These are phyloP conservation scores for Copidosoma floridanum DNA, from an alignment of 1,140 invertebrate species.

Conservation along the genomic window DNA sequence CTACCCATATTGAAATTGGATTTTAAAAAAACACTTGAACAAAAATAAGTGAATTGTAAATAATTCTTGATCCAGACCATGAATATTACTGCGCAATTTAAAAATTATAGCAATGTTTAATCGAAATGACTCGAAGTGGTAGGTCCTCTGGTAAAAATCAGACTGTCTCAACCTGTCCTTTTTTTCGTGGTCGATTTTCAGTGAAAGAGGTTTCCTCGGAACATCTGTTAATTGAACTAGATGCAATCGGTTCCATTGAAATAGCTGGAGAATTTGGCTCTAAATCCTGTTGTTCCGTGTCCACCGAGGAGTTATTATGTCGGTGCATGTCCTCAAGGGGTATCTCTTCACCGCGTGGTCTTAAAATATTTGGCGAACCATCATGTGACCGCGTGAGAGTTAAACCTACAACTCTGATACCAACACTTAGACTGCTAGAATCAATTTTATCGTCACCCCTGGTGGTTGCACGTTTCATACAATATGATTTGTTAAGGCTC, in stretches of 20 bases:
- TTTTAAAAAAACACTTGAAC: too few relatives aligned
- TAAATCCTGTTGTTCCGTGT: slow-evolving; percentile 29
- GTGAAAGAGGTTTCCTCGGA: slow-evolving; percentile 77
- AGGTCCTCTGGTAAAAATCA: too few relatives aligned
- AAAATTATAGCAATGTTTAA: too few relatives aligned
- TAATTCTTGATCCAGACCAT: too few relatives aligned
- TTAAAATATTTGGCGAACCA: slow-evolving; percentile 69
- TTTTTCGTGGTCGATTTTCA: slow-evolving; percentile 54
- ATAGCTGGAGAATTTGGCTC: neutral
- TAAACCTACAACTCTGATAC: too few relatives aligned
- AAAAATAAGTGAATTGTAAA: too few relatives aligned
- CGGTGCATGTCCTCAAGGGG: slow-evolving; percentile 76
- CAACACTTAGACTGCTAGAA: neutral
- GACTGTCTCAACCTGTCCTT: slow-evolving; percentile 69
- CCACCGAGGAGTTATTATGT: slow-evolving; percentile 36
- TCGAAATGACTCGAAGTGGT: too few relatives aligned
- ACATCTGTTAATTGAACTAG: slow-evolving; percentile 29
- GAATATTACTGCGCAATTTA: too few relatives aligned
- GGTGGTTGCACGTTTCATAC: slow-evolving; percentile 41
- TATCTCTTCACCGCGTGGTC: slow-evolving; percentile 78
- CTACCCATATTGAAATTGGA: too few relatives aligned
- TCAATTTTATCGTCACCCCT: slow-evolving; percentile 44
- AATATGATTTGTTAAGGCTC: slow-evolving; percentile 36
- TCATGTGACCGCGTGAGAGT: slow-evolving; percentile 60
- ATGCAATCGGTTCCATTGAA: neutral